Percentiles rank a stretch among this genome's conserved stretches.
Conservation (phyloP, 2,888 invertebrate genomes). For the Bedellia somnulentella region DNA sequence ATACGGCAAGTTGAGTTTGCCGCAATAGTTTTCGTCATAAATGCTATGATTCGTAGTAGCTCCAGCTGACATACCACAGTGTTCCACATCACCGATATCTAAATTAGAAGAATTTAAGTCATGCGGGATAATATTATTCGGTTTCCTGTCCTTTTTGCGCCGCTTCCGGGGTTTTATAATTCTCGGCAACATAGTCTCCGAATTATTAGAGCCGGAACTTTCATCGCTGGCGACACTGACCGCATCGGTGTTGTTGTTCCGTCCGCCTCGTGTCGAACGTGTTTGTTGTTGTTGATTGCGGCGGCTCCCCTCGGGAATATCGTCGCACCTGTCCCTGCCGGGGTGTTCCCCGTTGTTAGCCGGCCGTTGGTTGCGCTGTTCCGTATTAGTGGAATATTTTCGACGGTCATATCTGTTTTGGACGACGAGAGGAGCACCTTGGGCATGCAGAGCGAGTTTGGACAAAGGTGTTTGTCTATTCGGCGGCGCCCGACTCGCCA, state of each 20-base stretch:
- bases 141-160: conserved; percentile 86
- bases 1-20: conserved; percentile 52
- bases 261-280: conserved; percentile 38
- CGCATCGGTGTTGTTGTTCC: conserved; percentile 65
- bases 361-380: conserved; percentile 40
- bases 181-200: conserved; percentile 80
- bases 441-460: conserved; percentile 79
- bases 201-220: conserved; percentile 66
- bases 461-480: conserved; percentile 63
- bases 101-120: conserved; percentile 36
- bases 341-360: conserved; percentile 28
- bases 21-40: conserved; percentile 52
- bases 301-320: conserved; percentile 36
- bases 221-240: conserved; percentile 77
- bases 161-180: conserved; percentile 89
- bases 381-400: conserved; percentile 41
- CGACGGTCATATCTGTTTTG: conserved; percentile 64
- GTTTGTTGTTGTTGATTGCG: conserved; percentile 45
- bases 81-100: conserved; percentile 46
- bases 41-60: conserved; percentile 27
- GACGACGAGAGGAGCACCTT: conserved; percentile 82
- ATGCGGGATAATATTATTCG: conserved; percentile 55
- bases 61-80: conserved; percentile 41
- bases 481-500: conserved; percentile 64
- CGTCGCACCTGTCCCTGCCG: conserved; percentile 32